These are phyloP conservation scores for Hyposoter dolosus DNA, from an alignment of 2,888 invertebrate genomes.

Conservation along the genomic window DNA sequence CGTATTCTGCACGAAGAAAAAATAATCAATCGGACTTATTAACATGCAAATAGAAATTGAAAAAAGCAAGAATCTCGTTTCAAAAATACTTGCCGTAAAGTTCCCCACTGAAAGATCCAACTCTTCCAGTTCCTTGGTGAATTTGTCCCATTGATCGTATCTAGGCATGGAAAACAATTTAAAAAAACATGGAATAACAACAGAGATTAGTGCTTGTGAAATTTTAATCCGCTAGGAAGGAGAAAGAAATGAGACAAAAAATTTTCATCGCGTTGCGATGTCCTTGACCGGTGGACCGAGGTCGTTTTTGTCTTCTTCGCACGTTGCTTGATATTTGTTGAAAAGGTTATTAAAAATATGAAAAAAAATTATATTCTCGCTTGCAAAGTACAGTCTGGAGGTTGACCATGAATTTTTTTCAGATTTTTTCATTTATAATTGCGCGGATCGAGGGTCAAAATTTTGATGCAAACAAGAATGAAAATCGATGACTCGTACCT, in stretches of 20 bases:
- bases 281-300: too few relatives aligned
- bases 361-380: too few relatives aligned
- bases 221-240: neutral
- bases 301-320: too few relatives aligned
- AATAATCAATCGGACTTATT: conserved; percentile 11
- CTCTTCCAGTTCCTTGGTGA: conserved; percentile 94
- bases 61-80: conserved; percentile 2
- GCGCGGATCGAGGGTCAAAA: neutral
- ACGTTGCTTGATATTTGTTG: too few relatives aligned
- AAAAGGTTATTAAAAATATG: too few relatives aligned
- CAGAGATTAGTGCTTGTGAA: neutral
- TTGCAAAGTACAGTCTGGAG: too few relatives aligned
- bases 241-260: neutral
- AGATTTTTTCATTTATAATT: too few relatives aligned
- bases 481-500: conserved; percentile 82
- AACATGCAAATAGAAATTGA: conserved; percentile 3
- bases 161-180: conserved; percentile 81
- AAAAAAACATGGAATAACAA: neutral
- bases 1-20: conserved; percentile 87
- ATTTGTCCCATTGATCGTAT: conserved; percentile 97
- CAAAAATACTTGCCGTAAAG: conserved; percentile 90
- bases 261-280: neutral
- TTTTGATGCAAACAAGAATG: neutral
- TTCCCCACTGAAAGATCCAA: conserved; percentile 95
- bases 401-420: too few relatives aligned